Evolutionary conservation across 2,797 vertebrate species (phyloP).

Genomic region (Pipistrellus nathusii): DNA sequence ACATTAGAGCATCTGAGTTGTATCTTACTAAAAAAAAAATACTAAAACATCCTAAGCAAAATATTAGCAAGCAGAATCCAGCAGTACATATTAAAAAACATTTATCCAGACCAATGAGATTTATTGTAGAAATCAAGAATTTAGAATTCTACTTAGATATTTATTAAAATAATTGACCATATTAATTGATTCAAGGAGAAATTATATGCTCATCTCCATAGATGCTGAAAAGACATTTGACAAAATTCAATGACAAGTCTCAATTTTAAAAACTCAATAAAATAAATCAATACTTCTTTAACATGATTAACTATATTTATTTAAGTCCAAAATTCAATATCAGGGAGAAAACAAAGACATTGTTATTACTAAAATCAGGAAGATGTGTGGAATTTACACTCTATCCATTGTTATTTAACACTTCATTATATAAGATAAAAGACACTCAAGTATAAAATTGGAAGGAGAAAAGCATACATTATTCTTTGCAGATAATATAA

Average conservation of each 20-base stretch:
- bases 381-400: neutral
- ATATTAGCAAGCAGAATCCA: neutral
- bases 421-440: neutral
- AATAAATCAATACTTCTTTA: constrained; percentile 62
- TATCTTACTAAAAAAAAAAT: constrained; percentile 14
- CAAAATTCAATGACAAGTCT: constrained; percentile 49
- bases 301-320: constrained; percentile 62
- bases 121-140: constrained; percentile 27
- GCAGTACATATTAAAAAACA: constrained; percentile 25
- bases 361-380: constrained; percentile 21
- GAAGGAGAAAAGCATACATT: neutral
- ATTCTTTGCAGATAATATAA: neutral
- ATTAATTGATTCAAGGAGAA: constrained; percentile 57
- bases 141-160: constrained; percentile 31
- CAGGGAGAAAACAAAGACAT: neutral
- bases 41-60: neutral
- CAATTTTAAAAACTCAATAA: constrained; percentile 47
- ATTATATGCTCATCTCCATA: constrained; percentile 33
- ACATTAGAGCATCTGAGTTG: neutral
- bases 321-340: constrained; percentile 32
- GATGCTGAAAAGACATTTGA: constrained; percentile 56
- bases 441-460: neutral
- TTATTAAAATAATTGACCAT: constrained; percentile 56
- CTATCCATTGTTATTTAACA: constrained; percentile 40
- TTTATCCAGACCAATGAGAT: neutral